Evolutionary conservation across 2,113 vertebrate genomes (phyloP), one percentile per base, ranked within the genome.

Genomic region (Leucosticte australis): DNA sequence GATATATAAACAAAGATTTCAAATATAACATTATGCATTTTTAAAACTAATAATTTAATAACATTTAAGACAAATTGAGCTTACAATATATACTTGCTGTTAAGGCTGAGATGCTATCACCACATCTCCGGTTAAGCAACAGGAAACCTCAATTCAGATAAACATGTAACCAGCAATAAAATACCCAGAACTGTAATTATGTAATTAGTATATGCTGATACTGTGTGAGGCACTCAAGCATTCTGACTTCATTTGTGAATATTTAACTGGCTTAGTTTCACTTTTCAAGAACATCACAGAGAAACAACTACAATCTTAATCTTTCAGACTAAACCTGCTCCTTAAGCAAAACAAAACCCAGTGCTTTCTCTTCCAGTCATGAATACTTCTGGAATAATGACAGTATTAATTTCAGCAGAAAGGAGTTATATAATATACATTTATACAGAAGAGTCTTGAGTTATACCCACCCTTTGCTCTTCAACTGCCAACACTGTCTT

Each of bases 171-270:
- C 55, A 83, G 49, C 49, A 96, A 73, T 56, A 79, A 86, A 71
- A 79, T 46, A 57, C 2, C 7, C n/a, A 83, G 47, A 84, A 67
- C 24, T 79, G 20, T 59, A 90, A 93, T 87, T 87, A 82, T 11
- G 62, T 86, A 93, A 96, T 89, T 75, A 89, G 65, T 87, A 81
- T 37, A 82, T 46, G 42, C 30, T 85, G 62, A 82, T 89, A 50
- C 18, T 62, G 27, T 33, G 44, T 85, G 84, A 96, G 26, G 64
- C 42, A 95, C 33, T 15, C 9, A 0, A 65, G 33, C 41, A 23
- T 67, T 90, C 60, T 74, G 53, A 83, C 50, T 81, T 85, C 33
- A 69, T 79, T 9, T 50, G n/a, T 67, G 57, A 84, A 59, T 31
- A n/a, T 42, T 91, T 68, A 77, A 65, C 49, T 74, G 35, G 35